Evolutionary conservation across 1,140 invertebrate species (phyloP).

Genomic region (Aphelinus atriplicis): DNA sequence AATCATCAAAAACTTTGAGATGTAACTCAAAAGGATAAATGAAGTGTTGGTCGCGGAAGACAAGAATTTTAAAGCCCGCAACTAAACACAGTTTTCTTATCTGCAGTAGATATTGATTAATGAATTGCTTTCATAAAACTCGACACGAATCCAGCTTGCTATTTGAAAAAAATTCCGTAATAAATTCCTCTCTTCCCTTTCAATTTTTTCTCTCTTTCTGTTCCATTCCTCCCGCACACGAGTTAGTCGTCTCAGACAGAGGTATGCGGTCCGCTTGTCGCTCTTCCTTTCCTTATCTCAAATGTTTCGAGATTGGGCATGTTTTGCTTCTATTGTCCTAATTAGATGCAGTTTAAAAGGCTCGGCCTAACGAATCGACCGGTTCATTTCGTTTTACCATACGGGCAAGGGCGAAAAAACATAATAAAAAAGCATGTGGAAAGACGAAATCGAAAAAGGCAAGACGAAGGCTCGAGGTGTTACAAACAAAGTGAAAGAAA

Average conservation of each 20-base stretch:
- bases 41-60: too few species aligned
- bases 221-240: conserved; percentile 20
- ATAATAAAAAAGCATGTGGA: neutral
- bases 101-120: conserved; percentile 35
- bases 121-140: conserved; percentile 33
- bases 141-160: neutral
- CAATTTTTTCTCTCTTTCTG: conserved; percentile 25
- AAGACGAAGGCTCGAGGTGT: neutral
- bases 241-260: conserved; percentile 16
- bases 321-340: conserved; percentile 64
- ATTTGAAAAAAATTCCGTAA: conserved; percentile 33
- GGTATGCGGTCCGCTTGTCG: conserved; percentile 48
- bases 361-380: conserved; percentile 49
- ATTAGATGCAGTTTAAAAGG: conserved; percentile 61
- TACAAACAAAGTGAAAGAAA: too few species aligned
- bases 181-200: conserved; percentile 32
- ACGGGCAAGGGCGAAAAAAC: neutral
- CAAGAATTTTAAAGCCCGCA: conserved; percentile 17
- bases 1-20: too few species aligned
- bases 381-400: conserved; percentile 13
- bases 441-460: conserved; percentile 31
- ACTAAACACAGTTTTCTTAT: conserved; percentile 23
- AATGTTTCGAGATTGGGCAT: conserved; percentile 60
- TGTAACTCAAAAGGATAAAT: too few species aligned
- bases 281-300: conserved; percentile 53